phyloP scores from a whole-genome alignment of 2,888 invertebrate species.

The Callosobruchus maculatus region DNA sequence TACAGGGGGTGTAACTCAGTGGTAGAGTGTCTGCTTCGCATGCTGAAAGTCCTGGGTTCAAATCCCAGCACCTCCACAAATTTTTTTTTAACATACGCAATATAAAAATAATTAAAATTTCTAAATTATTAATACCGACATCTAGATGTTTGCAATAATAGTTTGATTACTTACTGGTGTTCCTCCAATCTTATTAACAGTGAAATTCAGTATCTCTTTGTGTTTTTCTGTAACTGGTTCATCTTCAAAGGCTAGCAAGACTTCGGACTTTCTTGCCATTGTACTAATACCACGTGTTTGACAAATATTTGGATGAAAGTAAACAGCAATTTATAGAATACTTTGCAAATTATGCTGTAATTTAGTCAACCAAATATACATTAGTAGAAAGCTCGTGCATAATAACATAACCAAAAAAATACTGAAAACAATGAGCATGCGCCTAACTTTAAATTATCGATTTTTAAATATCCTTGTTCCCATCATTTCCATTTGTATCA shows the following conservation, averaged over 20 bases:
- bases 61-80: conserved; percentile 40
- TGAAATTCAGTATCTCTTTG: conserved; percentile 61
- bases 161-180: conserved; percentile 59
- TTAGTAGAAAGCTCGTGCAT: background rate
- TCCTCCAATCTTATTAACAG: conserved; percentile 81
- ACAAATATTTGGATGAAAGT: background rate
- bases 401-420: background rate
- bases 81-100: conserved; percentile 25
- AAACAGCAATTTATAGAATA: background rate
- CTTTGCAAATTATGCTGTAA: background rate
- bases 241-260: conserved; percentile 77
- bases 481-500: too few species aligned
- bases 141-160: too few species aligned
- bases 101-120: too few species aligned
- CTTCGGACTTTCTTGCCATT: conserved; percentile 53
- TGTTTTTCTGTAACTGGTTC: conserved; percentile 71
- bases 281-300: conserved; percentile 1
- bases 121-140: too few species aligned
- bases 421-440: background rate
- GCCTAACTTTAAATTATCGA: background rate
- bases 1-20: conserved; percentile 43
- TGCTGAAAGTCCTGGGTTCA: conserved; percentile 49
- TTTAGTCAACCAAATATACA: conserved; percentile 20
- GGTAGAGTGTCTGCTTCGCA: conserved; percentile 54
- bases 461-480: background rate